Evolutionary conservation across 2,797 vertebrate species (phyloP).

Genomic region (Coluber constrictor): DNA sequence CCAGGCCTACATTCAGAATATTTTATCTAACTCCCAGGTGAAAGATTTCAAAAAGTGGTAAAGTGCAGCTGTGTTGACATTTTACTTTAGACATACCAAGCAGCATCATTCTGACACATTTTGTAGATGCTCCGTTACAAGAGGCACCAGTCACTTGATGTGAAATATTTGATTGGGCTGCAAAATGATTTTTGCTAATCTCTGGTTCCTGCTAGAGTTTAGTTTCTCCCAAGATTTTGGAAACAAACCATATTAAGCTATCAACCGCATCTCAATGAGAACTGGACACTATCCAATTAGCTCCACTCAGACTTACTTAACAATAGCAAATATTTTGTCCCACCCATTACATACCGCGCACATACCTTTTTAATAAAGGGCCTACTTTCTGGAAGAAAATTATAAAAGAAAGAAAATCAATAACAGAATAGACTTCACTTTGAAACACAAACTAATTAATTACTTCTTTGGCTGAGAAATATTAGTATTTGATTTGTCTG

Average conservation of each 20-base stretch:
- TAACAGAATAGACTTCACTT: slow-evolving; percentile 54
- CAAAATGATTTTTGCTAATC: slow-evolving; percentile 60
- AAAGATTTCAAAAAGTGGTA: slow-evolving; percentile 60
- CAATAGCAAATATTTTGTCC: neutral
- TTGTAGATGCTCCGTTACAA: slow-evolving; percentile 58
- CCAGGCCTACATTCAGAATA: slow-evolving; percentile 55
- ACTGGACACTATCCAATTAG: slow-evolving; percentile 43
- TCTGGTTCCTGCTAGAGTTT: slow-evolving; percentile 47
- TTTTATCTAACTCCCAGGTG: slow-evolving; percentile 66
- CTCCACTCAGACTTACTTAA: slow-evolving; percentile 27
- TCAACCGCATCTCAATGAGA: slow-evolving; percentile 55
- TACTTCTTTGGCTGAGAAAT: slow-evolving; percentile 56
- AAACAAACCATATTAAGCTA: slow-evolving; percentile 57
- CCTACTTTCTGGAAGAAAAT: slow-evolving; percentile 38
- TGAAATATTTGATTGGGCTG: slow-evolving; percentile 60
- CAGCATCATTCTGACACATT: slow-evolving; percentile 45
- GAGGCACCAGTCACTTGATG: slow-evolving; percentile 55
- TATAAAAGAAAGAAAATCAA: slow-evolving; percentile 51
- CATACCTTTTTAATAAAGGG: slow-evolving; percentile 46
- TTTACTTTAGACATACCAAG: slow-evolving; percentile 57
- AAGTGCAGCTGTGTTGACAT: slow-evolving; percentile 66
- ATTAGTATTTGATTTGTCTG: slow-evolving; percentile 57
- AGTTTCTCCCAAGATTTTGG: slow-evolving; percentile 45
- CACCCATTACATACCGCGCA: neutral
- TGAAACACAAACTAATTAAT: slow-evolving; percentile 66